Evolutionary conservation across 2,113 vertebrate species (phyloP).

Genomic region (Tretioscincus oriximinensis): DNA sequence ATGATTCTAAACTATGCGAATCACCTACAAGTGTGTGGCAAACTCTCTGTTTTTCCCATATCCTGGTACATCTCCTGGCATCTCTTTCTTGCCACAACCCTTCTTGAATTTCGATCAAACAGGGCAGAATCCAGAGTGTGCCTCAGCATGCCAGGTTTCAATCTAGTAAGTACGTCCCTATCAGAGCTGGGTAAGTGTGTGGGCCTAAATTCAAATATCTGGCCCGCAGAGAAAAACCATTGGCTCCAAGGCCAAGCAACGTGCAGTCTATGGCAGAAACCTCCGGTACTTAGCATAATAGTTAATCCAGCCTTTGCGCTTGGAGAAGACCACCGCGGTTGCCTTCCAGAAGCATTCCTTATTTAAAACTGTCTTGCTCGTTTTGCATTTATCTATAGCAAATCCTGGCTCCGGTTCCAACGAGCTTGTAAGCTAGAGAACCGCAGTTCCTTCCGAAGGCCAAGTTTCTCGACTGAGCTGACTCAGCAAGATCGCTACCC

Average conservation of each 20-base stretch:
- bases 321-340: slow-evolving; percentile 33
- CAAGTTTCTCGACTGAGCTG: slow-evolving; percentile 49
- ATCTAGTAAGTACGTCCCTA: not conserved
- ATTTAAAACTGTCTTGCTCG: slow-evolving; percentile 51
- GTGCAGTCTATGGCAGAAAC: no score
- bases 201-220: no score
- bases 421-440: not conserved
- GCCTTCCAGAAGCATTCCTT: slow-evolving; percentile 41
- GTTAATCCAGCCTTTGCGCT: slow-evolving; percentile 7
- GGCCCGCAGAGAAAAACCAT: not conserved
- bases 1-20: no score
- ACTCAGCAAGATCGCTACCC: slow-evolving; percentile 48
- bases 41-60: no score
- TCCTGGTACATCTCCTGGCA: no score
- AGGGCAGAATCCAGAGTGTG: not conserved
- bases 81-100: no score
- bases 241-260: not conserved
- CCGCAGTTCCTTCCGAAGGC: slow-evolving; percentile 15
- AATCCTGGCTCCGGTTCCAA: slow-evolving; percentile 24
- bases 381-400: slow-evolving; percentile 48
- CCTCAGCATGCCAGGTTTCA: not conserved
- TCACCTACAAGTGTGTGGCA: no score
- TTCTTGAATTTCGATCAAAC: no score
- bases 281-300: slow-evolving; percentile 20
- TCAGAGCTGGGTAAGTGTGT: not conserved